Evolutionary conservation across 2,113 vertebrate genomes (phyloP).

Genomic region (Galeopterus variegatus): DNA sequence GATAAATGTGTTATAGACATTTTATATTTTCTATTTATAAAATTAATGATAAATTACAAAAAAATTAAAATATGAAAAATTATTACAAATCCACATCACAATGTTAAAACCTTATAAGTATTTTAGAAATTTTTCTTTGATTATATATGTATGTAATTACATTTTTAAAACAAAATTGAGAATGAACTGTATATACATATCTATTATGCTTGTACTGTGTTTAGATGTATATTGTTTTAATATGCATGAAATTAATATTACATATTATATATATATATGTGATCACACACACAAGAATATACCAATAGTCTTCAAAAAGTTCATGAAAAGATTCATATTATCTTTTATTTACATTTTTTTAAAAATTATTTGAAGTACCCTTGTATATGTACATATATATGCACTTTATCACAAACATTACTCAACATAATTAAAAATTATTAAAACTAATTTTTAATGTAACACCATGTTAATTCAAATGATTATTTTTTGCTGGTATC

Average conservation of each 20-base stretch:
- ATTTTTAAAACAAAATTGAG: not conserved
- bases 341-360: no score
- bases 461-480: not conserved
- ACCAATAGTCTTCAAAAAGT: no score
- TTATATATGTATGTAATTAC: not conserved
- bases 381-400: no score
- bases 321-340: no score
- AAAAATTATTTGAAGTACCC: no score
- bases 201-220: not conserved
- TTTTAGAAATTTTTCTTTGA: constrained; percentile 4
- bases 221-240: not conserved
- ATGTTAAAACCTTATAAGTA: not conserved
- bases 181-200: not conserved
- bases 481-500: not conserved
- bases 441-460: not conserved
- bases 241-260: not conserved
- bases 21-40: not conserved
- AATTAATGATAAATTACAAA: not conserved
- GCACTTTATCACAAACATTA: not conserved
- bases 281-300: not conserved
- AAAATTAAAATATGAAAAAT: not conserved
- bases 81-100: not conserved
- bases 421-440: not conserved
- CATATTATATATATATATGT: not conserved
- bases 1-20: not conserved